Conservation (phyloP, 30 jellyfish, hydroid and myxozoan species). For the Turritopsis dohrnii region DNA sequence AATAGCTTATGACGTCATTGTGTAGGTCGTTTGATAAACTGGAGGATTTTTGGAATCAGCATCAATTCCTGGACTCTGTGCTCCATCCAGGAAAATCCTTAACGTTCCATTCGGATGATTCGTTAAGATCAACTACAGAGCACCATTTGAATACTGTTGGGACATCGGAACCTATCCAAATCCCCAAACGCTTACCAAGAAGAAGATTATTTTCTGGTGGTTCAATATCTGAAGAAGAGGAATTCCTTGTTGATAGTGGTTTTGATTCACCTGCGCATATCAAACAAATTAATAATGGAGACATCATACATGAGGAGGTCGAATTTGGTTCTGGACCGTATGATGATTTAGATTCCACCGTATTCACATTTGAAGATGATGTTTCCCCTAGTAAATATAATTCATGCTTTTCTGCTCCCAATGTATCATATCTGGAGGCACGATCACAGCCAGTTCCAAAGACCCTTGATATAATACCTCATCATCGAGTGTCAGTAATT, state of each 20-base stretch:
- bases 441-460: background rate
- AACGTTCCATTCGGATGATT: conserved; percentile 11
- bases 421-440: background rate
- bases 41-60: conserved; percentile 12
- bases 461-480: conserved; percentile 7
- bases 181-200: background rate
- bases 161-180: conserved; percentile 9
- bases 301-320: background rate
- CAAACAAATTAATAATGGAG: background rate
- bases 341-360: background rate
- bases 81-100: conserved; percentile 20
- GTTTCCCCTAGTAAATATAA: background rate
- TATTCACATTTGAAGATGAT: conserved; percentile 9
- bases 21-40: background rate
- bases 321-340: background rate
- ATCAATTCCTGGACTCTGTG: conserved; percentile 12
- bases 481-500: conserved; percentile 11
- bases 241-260: conserved; percentile 7
- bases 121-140: background rate
- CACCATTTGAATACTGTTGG: background rate
- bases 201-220: conserved; percentile 5
- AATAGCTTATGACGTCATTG: background rate
- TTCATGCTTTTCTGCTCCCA: background rate
- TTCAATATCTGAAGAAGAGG: conserved; percentile 7
- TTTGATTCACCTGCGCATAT: conserved; percentile 5